Conservation (phyloP, 1,140 invertebrate species). For the Orchesella cincta region DNA sequence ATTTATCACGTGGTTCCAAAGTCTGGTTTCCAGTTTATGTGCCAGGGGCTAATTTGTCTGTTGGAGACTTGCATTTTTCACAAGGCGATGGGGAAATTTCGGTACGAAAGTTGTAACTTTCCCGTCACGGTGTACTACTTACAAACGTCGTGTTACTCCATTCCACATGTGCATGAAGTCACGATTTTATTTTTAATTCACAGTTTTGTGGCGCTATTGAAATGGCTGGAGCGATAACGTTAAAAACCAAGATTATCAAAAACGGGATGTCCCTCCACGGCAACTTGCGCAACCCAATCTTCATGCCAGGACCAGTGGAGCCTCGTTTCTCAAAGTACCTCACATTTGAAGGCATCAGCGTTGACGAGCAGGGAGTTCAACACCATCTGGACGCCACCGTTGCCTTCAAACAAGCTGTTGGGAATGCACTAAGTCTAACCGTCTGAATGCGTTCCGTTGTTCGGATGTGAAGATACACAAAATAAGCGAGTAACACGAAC, state of each 20-base stretch:
- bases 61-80: conserved; percentile 46
- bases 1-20: conserved; percentile 42
- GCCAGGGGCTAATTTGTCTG: conserved; percentile 39
- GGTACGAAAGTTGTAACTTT: conserved; percentile 19
- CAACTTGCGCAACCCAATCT: conserved; percentile 42
- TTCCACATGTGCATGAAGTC: no score
- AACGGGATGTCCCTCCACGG: conserved; percentile 22
- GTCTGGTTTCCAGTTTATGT: conserved; percentile 44
- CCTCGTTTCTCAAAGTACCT: conserved; percentile 37
- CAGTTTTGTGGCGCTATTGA: conserved; percentile 47
- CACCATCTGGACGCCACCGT: conserved; percentile 36
- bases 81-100: conserved; percentile 46
- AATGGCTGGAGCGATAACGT: conserved; percentile 42
- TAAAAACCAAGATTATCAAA: conserved; percentile 37
- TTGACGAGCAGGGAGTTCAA: conserved; percentile 39
- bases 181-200: conserved; percentile 5
- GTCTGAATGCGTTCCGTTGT: no score
- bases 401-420: conserved; percentile 21
- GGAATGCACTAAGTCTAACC: no score
- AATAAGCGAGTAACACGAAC: no score
- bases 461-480: no score
- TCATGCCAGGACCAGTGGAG: conserved; percentile 45
- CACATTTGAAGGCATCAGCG: conserved; percentile 45
- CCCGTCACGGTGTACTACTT: no score
- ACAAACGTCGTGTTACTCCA: no score